Evolutionary conservation across 23 tunicate species (phyloP).

Genomic region (Styela clava): DNA sequence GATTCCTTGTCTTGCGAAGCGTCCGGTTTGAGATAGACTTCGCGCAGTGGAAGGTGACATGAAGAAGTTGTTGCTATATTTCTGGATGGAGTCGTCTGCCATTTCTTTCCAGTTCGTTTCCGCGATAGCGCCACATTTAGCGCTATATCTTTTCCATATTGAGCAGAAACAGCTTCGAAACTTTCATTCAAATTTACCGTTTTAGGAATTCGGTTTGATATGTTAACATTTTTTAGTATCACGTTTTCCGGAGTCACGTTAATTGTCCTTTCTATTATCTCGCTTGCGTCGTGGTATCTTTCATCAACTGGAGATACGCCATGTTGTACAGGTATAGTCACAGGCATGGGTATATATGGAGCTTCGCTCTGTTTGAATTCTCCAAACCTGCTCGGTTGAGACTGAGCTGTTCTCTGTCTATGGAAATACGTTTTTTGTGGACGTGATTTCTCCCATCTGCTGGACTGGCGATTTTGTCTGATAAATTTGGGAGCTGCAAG

Average conservation of each 20-base stretch:
- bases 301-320: constrained; percentile 25
- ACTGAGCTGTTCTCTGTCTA: constrained; percentile 7
- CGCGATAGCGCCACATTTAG: constrained; percentile 39
- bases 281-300: not conserved
- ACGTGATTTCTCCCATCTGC: not conserved
- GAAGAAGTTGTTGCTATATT: constrained; percentile 30
- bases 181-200: constrained; percentile 67
- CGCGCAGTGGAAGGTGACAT: constrained; percentile 54
- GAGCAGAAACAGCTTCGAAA: constrained; percentile 54
- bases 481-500: constrained; percentile 55
- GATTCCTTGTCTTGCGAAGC: constrained; percentile 28
- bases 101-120: not conserved
- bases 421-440: not conserved
- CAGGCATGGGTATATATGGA: constrained; percentile 11
- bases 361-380: constrained; percentile 49
- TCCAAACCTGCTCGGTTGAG: constrained; percentile 42
- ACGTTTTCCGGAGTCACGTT: not conserved
- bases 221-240: not conserved
- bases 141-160: not conserved
- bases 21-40: constrained; percentile 70
- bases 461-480: constrained; percentile 17
- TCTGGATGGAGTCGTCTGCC: not conserved
- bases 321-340: constrained; percentile 5
- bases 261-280: not conserved
- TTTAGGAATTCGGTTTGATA: constrained; percentile 29